These are phyloP conservation scores for Darevskia nairensis DNA, from an alignment of 2,797 vertebrate genomes.

Conservation along the genomic window DNA sequence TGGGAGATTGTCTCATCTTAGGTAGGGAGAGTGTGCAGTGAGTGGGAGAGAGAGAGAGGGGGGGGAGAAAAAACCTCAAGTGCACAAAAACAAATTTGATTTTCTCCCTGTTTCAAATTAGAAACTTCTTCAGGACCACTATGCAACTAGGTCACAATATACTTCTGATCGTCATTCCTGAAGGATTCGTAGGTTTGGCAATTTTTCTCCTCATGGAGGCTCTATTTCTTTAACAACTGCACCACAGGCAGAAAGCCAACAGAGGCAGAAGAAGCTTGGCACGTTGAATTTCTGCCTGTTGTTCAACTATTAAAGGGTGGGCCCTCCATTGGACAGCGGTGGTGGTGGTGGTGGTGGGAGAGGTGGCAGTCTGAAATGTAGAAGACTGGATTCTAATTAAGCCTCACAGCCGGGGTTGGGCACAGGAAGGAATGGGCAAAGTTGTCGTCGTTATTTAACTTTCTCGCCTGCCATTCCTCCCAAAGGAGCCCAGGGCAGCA, in stretches of 20 bases:
- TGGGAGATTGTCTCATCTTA: neutral
- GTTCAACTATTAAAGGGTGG: neutral
- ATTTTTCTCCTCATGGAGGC: neutral
- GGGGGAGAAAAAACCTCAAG: too few species aligned
- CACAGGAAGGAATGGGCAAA: too few species aligned
- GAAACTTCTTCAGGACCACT: neutral
- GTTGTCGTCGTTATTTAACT: too few species aligned
- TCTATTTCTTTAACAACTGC: neutral
- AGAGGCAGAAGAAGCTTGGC: neutral
- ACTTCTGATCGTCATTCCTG: neutral
- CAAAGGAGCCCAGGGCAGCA: too few species aligned
- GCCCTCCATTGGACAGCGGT: too few species aligned
- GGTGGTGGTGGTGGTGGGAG: too few species aligned
- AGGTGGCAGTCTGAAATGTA: too few species aligned
- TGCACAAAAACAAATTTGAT: neutral
- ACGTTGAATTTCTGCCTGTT: neutral
- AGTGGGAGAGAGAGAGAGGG: too few species aligned
- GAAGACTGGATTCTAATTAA: too few species aligned
- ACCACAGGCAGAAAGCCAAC: neutral
- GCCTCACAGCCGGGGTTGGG: too few species aligned
- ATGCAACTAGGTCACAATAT: neutral
- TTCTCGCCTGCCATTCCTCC: too few species aligned
- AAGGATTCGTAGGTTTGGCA: neutral
- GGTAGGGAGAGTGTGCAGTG: neutral
- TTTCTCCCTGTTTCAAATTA: neutral